Base-by-base conservation (phyloP, 2,797 vertebrate species). In the Falco biarmicus region DNA sequence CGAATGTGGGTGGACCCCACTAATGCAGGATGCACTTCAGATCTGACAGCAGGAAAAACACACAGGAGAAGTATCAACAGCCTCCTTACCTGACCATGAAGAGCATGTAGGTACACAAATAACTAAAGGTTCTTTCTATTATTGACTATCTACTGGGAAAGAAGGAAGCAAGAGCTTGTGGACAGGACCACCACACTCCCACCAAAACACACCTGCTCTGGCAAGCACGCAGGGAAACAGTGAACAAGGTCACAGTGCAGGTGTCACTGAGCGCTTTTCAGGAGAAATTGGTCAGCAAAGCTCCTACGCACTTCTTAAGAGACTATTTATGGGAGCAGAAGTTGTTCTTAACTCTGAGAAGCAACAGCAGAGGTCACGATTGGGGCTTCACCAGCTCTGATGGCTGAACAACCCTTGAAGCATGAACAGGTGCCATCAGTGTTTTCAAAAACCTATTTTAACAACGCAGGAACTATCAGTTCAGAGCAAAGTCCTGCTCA, bases 281-380 rank as follows among this genome's bases (percentile, higher is more conserved):
- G n/a, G 59, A 91, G 93, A 86, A 93, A 84, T 5, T 24, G 70
- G 75, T 24, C 81, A 18, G 70, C 71, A 20, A 60, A 77, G 90
- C 95, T 95, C 95, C 95, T 56, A 94, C 63, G 20, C 89, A 2
- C 88, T 73, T 65, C 91, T 97, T 89, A 84, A 82, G 93, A 89
- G 51, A 22, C 90, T 96, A 93, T 95, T 96, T 96, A 89, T 83
- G 90, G 96, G 95, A 90, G 86, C 65, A 86, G 85, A 71, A 76
- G 93, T 89, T 76, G 95, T 8, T 66, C 93, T 85, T 89, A 89
- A 87, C 24, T 92, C 90, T 66, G 0, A 87, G 75, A 43, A 78
- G 91, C 92, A 78, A 77, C 75, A 86, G 93, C 71, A 87, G 84
- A 80, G 87, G 84, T 90, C 93, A 93, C 1, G 2, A 63, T 21